phyloP scores from a whole-genome alignment of 2,113 vertebrate species.

The Amazona guildingii region DNA sequence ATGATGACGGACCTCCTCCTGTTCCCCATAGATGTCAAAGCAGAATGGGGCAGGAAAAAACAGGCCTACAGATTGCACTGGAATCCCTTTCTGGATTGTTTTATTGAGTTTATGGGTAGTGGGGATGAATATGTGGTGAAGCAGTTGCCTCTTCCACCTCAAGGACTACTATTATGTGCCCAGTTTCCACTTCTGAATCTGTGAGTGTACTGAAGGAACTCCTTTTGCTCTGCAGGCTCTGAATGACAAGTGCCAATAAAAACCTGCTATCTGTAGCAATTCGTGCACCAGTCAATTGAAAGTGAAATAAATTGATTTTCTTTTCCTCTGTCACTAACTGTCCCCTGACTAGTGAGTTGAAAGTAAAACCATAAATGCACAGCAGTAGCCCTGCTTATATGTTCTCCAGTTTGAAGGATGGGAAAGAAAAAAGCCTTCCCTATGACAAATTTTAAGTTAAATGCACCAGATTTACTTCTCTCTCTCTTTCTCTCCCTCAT shows the following conservation, averaged over 20 bases:
- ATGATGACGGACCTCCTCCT: neutral
- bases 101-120: neutral
- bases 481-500: neutral
- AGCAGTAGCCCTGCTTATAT: neutral
- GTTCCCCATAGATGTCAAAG: neutral
- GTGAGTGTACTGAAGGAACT: neutral
- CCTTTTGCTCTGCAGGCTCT: neutral
- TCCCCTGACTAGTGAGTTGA: neutral
- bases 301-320: neutral
- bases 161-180: neutral
- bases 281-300: neutral
- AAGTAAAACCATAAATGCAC: neutral
- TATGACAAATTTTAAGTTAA: conserved; percentile 24
- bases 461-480: conserved; percentile 59
- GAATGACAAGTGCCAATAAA: neutral
- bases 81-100: neutral
- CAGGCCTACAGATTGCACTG: neutral
- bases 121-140: neutral
- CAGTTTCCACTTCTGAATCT: neutral
- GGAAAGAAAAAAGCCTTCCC: neutral
- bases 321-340: neutral
- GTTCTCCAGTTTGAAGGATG: neutral
- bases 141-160: neutral
- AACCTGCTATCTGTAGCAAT: neutral
- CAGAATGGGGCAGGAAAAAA: neutral